Evolutionary conservation across 2,113 vertebrate genomes (phyloP).

Genomic region (Ramphastos sulfuratus): DNA sequence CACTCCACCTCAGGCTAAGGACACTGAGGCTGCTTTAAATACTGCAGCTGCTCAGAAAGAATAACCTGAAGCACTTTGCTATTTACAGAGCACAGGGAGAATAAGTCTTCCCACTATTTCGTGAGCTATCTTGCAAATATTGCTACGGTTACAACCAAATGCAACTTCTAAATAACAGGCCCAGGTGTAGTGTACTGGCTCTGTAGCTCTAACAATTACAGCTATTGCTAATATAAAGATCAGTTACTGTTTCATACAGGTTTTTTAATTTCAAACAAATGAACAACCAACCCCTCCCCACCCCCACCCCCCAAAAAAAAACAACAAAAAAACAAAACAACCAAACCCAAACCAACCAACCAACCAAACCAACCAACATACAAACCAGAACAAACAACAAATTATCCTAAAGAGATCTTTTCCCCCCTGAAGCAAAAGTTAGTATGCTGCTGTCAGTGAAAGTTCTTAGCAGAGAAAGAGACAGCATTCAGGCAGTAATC

Average conservation of each 20-base stretch:
- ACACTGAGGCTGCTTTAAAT: background rate
- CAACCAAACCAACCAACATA: background rate
- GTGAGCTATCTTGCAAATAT: background rate
- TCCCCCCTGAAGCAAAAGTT: rapidly evolving
- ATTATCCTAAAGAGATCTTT: background rate
- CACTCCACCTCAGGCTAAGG: background rate
- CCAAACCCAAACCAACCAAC: no score
- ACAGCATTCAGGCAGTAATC: rapidly evolving
- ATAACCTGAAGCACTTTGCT: background rate
- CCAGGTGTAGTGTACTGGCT: background rate
- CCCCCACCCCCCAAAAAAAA: no score
- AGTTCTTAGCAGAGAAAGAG: background rate
- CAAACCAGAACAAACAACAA: background rate
- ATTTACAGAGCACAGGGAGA: background rate
- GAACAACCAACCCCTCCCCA: no score
- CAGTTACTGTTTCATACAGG: background rate
- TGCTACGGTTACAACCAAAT: background rate
- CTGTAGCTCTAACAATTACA: background rate
- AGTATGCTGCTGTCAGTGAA: background rate
- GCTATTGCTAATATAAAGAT: background rate
- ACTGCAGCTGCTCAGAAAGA: background rate
- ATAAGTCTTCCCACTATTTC: background rate
- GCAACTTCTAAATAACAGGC: background rate
- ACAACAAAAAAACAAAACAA: no score
- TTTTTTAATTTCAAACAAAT: background rate